A percentile compares a stretch with the other conserved stretches of the same genome.
These are phyloP conservation scores for Telmatherina bonti DNA, from an alignment of 2,797 vertebrate genomes.

Conservation along the genomic window DNA sequence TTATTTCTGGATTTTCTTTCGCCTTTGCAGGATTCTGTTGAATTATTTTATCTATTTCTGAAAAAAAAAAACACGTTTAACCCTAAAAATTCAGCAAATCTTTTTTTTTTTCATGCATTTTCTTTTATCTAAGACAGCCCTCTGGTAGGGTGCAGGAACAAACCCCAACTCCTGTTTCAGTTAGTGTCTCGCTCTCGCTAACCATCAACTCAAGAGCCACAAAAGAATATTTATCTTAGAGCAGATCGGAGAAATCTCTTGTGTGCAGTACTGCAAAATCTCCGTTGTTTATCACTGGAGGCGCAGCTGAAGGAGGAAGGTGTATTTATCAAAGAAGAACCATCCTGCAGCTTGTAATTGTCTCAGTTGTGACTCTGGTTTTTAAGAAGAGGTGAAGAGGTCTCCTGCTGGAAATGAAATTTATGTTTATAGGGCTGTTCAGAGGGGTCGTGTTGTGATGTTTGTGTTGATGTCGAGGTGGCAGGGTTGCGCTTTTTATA, in stretches of 20 bases:
- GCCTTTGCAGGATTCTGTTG: not conserved
- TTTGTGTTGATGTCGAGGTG: constrained; percentile 39
- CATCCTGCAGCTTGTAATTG: constrained; percentile 31
- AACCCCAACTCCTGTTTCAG: not conserved
- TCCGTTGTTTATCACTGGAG: constrained; percentile 45
- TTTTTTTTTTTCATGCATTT: not conserved
- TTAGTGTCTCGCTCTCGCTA: not conserved
- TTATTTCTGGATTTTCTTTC: not conserved
- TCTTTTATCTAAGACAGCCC: not conserved
- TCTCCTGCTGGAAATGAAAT: constrained; percentile 31
- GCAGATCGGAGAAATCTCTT: constrained; percentile 44
- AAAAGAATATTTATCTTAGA: constrained; percentile 38
- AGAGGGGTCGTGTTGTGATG: constrained; percentile 31
- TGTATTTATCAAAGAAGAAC: constrained; percentile 48
- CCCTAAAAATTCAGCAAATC: no score
- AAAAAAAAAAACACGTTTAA: no score
- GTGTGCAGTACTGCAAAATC: constrained; percentile 36
- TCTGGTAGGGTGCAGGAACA: not conserved
- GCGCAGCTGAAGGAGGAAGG: constrained; percentile 33
- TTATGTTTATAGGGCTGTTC: constrained; percentile 25
- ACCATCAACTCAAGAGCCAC: constrained; percentile 12
- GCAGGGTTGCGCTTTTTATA: constrained; percentile 24
- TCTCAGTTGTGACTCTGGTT: constrained; percentile 25
- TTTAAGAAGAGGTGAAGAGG: constrained; percentile 20
- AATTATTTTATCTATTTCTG: not conserved